phyloP scores from a whole-genome alignment of 2,888 invertebrate species.

The Emesis russula region DNA sequence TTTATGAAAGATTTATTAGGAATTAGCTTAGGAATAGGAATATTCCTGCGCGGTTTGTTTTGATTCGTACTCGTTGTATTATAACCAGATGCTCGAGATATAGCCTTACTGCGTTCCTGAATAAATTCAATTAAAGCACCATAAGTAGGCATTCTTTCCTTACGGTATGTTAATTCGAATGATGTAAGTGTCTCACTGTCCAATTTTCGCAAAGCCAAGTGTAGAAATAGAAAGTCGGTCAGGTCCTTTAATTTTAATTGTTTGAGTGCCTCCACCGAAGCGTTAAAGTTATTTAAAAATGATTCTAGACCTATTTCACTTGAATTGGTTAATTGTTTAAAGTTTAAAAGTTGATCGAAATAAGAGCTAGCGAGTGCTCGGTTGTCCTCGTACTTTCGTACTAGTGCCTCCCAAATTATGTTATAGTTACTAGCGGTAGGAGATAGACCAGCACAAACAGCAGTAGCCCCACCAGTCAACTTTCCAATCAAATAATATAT shows the following conservation, averaged over 20 bases:
- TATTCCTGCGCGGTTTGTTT: constrained; percentile 6
- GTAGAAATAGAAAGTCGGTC: constrained; percentile 54
- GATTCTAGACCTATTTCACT: constrained; percentile 39
- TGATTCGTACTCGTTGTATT: background rate
- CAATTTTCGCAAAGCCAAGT: constrained; percentile 44
- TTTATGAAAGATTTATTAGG: constrained; percentile 33
- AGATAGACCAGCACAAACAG: constrained; percentile 40
- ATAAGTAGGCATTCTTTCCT: constrained; percentile 22
- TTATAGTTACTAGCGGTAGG: constrained; percentile 48
- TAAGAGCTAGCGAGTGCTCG: constrained; percentile 32
- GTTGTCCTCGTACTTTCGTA: constrained; percentile 50
- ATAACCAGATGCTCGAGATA: background rate
- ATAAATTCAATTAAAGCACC: background rate
- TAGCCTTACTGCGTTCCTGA: background rate
- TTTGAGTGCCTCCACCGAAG: constrained; percentile 45
- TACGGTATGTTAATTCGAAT: constrained; percentile 27
- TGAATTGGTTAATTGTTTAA: constrained; percentile 30
- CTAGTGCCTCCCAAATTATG: constrained; percentile 39
- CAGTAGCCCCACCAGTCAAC: constrained; percentile 24
- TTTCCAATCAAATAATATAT: constrained; percentile 49
- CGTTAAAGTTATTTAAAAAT: constrained; percentile 49
- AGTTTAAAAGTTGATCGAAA: constrained; percentile 49
- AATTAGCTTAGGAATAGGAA: background rate
- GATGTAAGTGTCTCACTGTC: constrained; percentile 45
- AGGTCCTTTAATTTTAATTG: constrained; percentile 44